Base-by-base conservation (phyloP, 1,140 invertebrate genomes). In the Helicoverpa armigera region DNA sequence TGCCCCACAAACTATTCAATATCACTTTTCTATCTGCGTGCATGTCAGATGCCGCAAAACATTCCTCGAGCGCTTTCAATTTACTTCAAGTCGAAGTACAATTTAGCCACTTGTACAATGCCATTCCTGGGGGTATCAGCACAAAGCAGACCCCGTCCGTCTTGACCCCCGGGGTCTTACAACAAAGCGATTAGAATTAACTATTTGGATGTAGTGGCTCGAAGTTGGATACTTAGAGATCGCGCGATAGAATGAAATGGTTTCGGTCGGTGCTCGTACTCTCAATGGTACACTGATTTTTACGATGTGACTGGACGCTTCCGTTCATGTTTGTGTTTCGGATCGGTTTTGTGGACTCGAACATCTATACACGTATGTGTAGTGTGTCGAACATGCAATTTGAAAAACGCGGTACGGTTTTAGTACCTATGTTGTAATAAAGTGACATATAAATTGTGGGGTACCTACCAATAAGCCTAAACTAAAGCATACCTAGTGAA, bases 111-210 rank as follows among this genome's bases (percentile, higher is more conserved):
- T 79, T 53, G 75, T 79, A 79, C 76, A 79, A 70, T 79, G 76
- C 63, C 76, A 79, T 79, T 79, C 63, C 65, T 70, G 50, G 51
- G 76, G 76, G 76, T 35, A 58, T 58, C 53, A 48, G 60, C 63
- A 69, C 76, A 79, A 79, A 70, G 76, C 76, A 58, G 10, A n/a
- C 31, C 65, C 53, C 51, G n/a, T 16, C 23, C 14, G 29, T 35
- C 75, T 77, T 77, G 75, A 77, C 76, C 76, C 51, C 43, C 53
- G 76, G 31, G 16, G 31, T 69, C 76, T 60, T 50, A 58, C 53
- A 70, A 79, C 76, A 79, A 79, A 79, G 76, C 76, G 76, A 79
- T 79, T 79, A 79, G 63, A 79, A 79, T 79, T 79, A 70, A 79
- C 76, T 79, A 79, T 79, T 69, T 51, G 63, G 50, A 43, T 69